Base-by-base conservation (phyloP, 2,888 invertebrate genomes). In the Rhyacophila evoluta region DNA sequence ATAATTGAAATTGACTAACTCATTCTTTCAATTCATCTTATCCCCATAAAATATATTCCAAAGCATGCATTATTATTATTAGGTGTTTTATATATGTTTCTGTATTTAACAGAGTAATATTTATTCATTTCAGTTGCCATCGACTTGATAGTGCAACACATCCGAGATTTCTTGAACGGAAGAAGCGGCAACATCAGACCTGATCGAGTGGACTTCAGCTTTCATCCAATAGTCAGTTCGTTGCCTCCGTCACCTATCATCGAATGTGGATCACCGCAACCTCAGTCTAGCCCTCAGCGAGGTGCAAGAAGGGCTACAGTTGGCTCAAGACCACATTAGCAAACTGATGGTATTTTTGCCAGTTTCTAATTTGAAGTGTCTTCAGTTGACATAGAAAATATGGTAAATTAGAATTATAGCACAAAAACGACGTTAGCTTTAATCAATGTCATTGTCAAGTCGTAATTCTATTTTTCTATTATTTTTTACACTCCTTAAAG, bases 81-180 rank as follows among this genome's bases (percentile, higher is more conserved):
- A n/a, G n/a, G n/a, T n/a, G n/a, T n/a, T n/a, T n/a, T n/a, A n/a
- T 33, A 4, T 8, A 6, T 39, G n/a, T 12, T 39, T 39, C 12
- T 15, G 15, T 39, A 39, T 39, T 15, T 15, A 39, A 39, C n/a
- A 6, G 15, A 39, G 1, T 6, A 39, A 6, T 39, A 39, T 72
- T 68, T 39, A 72, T 25, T 27, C 86, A 85, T 93, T 94, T 79
- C 93, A 98, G 98, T 98, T 87, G 98, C 98, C 83, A 98, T 98
- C 86, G 97, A 98, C 86, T 91, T 98, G 87, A 98, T 98, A 85
- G 98, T 98, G 72, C 98, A 98, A 88, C 98, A 98, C 88, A 98
- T 98, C 86, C 94, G 96, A 84, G 98, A 98, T 86, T 93, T 97
- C 85, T 89, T 98, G 84, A 93, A 92, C 85, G 91, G 91, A 85